Evolutionary conservation across 2,888 invertebrate genomes (phyloP), one percentile per base, ranked within the genome.

Genomic region (Abrostola tripartita): DNA sequence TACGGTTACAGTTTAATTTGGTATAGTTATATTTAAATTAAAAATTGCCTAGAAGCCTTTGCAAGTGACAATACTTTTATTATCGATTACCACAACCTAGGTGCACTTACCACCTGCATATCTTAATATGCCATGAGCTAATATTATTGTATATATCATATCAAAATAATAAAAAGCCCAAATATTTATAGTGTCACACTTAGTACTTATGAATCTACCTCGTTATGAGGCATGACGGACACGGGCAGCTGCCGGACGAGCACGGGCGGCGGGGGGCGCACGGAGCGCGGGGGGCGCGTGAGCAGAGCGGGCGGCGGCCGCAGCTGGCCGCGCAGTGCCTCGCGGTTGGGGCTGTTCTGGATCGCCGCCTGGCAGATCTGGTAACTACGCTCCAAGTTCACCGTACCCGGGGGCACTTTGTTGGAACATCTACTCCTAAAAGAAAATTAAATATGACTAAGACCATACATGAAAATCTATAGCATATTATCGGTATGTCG

Each of bases 301-400:
- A 97, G 92, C 68, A 97, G 94, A 66, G 97, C 97, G 4, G 98
- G 98, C 11, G 98, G 98, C 50, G 98, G 98, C 74, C 98, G 97
- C 79, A 98, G 90, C 87, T 98, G 98, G 6, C 97, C 97, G 63
- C 97, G 96, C 53, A 98, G 90, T 81, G 98, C 98, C 86, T 98
- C 98, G 14, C 98, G 95, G 92, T 98, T 98, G 0, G 98, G 98
- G 86, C 98, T 98, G 90, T 98, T 98, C 92, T 98, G 98, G 74
- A 99, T 98, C n/a, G 97, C 97, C 50, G 97, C 97, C 90, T 97
- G 97, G 84, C 98, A 98, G 81, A 99, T 99, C 93, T 99, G 98
- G 90, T 98, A 98, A 87, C 99, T 99, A 62, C 99, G 96, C 88
- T 99, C 98, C 60, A 99, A 93, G 92, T 99, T 99, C 41, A 99